Percentiles rank a stretch among this genome's conserved stretches.
These are phyloP conservation scores for Meghimatium bilineatum DNA, from an alignment of 2,888 invertebrate genomes.

Conservation along the genomic window DNA sequence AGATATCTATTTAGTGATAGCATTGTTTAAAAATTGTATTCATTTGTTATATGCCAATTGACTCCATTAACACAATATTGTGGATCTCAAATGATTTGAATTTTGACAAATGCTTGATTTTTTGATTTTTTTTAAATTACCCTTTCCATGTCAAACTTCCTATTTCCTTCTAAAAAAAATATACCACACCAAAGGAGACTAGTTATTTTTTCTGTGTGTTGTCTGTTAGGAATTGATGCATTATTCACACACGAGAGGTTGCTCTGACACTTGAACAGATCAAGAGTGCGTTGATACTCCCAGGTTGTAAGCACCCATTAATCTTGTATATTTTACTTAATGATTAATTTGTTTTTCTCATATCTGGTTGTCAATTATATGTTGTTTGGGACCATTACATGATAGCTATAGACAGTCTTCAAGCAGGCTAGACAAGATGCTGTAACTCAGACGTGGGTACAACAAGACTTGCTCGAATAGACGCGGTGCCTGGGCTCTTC, in stretches of 20 bases:
- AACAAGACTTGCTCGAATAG: not conserved
- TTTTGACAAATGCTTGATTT: slow-evolving; percentile 2
- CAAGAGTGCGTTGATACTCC: slow-evolving; percentile 23
- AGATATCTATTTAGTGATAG: not conserved
- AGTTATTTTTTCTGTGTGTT: slow-evolving; percentile 14
- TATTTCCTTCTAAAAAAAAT: slow-evolving; percentile 24
- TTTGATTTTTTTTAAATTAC: not conserved
- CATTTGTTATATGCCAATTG: not conserved
- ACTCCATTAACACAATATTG: not conserved
- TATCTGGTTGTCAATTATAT: slow-evolving; percentile 23
- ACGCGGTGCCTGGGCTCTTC: slow-evolving; percentile 7
- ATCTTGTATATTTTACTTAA: slow-evolving; percentile 19
- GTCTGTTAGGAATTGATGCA: slow-evolving; percentile 15
- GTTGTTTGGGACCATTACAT: slow-evolving; percentile 43
- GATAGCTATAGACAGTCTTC: slow-evolving; percentile 30
- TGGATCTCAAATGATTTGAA: not conserved
- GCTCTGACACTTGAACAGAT: not conserved
- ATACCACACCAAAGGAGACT: slow-evolving; percentile 4
- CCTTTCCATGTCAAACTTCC: not conserved
- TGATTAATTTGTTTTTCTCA: slow-evolving; percentile 7
- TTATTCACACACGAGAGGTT: not conserved
- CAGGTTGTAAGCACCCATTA: slow-evolving; percentile 21
- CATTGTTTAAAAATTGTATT: not conserved
- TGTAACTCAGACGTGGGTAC: not conserved
- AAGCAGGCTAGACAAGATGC: slow-evolving; percentile 29